Base-by-base conservation (phyloP, 2,797 vertebrate species). In the Borostomias antarcticus region DNA sequence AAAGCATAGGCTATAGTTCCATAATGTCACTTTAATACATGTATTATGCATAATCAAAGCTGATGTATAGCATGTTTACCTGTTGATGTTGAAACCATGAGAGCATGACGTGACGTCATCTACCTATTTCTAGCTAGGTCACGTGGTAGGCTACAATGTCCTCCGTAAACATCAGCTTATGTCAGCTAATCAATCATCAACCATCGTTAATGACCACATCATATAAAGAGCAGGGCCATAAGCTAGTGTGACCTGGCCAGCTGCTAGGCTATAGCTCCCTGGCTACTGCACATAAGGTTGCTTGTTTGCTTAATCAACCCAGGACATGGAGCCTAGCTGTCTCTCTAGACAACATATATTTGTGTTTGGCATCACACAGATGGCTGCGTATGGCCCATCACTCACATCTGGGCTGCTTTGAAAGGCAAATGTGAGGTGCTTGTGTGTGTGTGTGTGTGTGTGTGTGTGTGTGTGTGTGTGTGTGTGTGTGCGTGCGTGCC, bases 331-430 rank as follows among this genome's bases (percentile, higher is more conserved):
- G 40, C 5, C 15, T 5, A n/a, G 15, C 40, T 43, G 4, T 1
- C 40, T 43, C 13, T 43, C 13, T 2, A 43, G n/a, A 43, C 15
- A 4, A 4, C 66, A 61, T 61, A n/a, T 51, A 19, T 40, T 15
- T 77, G 10, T 78, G 72, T 83, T 78, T 79, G 66, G 33, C 43
- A 1, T 76, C n/a, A 1, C 17, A 52, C 67, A 45, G 68, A 58
- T 64, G 52, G 62, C 58, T 74, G 74, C 45, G 21, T 25, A 43
- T 19, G 25, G 56, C 50, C 30, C 58, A 45, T 66, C 33, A 45
- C 57, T 13, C 45, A 62, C 51, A 4, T 45, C 21, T 52, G 43
- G 37, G 13, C 32, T 57, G 29, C 57, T 62, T 26, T 64, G 53
- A 43, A 70, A 63, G 28, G 4, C 21, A n/a, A 43, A 17, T 13